Evolutionary conservation across 23 tunicate genomes (phyloP).

Genomic region (Ascidia mentula): DNA sequence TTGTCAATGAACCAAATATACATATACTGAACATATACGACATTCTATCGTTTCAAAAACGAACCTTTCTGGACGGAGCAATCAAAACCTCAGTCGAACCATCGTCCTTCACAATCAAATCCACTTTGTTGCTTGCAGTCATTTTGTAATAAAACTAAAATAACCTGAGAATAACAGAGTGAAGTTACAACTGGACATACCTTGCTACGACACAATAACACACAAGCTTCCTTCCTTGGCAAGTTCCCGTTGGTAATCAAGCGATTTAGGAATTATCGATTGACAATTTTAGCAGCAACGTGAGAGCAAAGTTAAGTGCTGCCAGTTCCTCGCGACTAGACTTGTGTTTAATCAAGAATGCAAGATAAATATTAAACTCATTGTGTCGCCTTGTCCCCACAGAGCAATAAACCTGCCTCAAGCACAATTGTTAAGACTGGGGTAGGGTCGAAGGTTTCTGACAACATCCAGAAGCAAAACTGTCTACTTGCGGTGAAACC

Average conservation of each 20-base stretch:
- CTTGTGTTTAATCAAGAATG: neutral
- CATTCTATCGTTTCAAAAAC: no score
- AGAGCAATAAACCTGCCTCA: neutral
- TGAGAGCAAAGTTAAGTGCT: neutral
- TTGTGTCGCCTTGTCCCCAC: neutral
- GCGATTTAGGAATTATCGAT: neutral
- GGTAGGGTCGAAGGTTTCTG: neutral
- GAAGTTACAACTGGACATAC: neutral
- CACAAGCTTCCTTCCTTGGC: neutral
- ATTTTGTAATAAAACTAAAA: neutral
- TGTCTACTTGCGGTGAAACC: neutral
- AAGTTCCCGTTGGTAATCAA: neutral
- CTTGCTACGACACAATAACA: neutral
- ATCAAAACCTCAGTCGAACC: conserved; percentile 24
- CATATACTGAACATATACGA: no score
- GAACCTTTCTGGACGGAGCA: neutral
- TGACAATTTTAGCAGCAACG: neutral
- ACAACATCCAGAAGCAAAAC: neutral
- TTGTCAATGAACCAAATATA: no score
- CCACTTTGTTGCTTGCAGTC: conserved; percentile 17
- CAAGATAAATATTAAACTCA: neutral
- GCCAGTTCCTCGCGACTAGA: neutral
- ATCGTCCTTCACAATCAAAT: conserved; percentile 22
- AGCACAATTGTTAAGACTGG: neutral
- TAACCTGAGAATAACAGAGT: neutral